Percentiles rank a stretch among this genome's conserved stretches.
These are phyloP conservation scores for Conomelus anceps DNA, from an alignment of 2,888 invertebrate species.

Conservation along the genomic window DNA sequence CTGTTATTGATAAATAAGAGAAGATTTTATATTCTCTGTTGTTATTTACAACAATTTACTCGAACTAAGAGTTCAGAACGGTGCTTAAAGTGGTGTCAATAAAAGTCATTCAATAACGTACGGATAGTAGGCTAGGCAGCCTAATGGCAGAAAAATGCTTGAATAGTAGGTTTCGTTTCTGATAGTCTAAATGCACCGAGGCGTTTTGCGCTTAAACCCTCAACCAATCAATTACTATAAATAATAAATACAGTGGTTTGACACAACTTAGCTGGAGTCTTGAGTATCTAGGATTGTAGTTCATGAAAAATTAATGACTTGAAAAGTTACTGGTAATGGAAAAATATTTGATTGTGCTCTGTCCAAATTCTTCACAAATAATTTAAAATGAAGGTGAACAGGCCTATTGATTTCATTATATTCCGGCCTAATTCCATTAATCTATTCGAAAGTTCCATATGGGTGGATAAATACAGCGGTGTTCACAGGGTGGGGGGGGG, in stretches of 20 bases:
- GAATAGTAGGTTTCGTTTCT: background rate
- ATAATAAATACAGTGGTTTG: background rate
- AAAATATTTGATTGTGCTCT: background rate
- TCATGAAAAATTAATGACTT: background rate
- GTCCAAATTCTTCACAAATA: too few species aligned
- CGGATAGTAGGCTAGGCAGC: background rate
- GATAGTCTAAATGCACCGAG: background rate
- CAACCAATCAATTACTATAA: background rate
- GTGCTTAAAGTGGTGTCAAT: background rate
- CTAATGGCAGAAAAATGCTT: background rate
- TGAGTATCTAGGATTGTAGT: background rate
- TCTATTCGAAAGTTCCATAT: too few species aligned
- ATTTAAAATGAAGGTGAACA: too few species aligned
- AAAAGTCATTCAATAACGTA: background rate
- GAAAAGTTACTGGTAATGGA: background rate
- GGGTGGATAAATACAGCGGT: too few species aligned
- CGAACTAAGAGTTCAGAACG: background rate
- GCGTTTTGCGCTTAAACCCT: background rate
- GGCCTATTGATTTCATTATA: too few species aligned
- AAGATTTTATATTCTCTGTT: too few species aligned
- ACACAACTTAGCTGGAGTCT: background rate
- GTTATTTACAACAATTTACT: too few species aligned
- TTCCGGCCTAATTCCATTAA: too few species aligned
- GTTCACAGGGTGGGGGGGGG: too few species aligned
- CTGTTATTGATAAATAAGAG: too few species aligned